Conservation (phyloP, 2,113 vertebrate genomes). For the Enhydra lutris region DNA sequence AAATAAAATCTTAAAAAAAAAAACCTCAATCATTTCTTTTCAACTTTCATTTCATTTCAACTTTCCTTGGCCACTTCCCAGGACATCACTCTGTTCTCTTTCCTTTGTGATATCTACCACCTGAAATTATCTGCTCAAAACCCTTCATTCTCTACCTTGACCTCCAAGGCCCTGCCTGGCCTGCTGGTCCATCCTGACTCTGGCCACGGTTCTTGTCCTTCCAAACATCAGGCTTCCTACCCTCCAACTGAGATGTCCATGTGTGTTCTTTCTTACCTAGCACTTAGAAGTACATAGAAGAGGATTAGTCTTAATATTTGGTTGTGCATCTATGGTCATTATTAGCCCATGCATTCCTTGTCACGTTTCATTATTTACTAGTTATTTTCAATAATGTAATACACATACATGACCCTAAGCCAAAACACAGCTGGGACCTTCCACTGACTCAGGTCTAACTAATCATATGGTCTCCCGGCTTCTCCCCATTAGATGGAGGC, state of each 20-base stretch:
- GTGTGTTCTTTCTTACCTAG: not conserved
- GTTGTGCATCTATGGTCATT: not conserved
- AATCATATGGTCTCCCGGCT: not conserved
- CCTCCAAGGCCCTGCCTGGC: not conserved
- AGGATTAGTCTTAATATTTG: not conserved
- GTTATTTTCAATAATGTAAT: not conserved
- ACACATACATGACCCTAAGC: not conserved
- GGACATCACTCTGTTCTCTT: too few species aligned
- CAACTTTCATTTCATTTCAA: too few species aligned
- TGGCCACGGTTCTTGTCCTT: not conserved
- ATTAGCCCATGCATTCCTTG: not conserved
- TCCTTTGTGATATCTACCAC: too few species aligned
- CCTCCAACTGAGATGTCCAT: not conserved
- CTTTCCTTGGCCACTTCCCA: too few species aligned
- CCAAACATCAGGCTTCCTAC: not conserved
- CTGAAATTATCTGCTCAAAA: not conserved
- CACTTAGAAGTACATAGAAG: not conserved
- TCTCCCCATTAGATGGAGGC: not conserved
- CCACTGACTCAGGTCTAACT: not conserved
- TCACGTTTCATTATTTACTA: not conserved
- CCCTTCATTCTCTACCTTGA: not conserved
- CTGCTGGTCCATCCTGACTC: not conserved
- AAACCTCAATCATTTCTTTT: too few species aligned
- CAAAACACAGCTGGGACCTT: not conserved
- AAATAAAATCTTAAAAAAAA: too few species aligned